Conservation (phyloP, 92 coral and sea anemone genomes). For the Phenganax subtilis region DNA sequence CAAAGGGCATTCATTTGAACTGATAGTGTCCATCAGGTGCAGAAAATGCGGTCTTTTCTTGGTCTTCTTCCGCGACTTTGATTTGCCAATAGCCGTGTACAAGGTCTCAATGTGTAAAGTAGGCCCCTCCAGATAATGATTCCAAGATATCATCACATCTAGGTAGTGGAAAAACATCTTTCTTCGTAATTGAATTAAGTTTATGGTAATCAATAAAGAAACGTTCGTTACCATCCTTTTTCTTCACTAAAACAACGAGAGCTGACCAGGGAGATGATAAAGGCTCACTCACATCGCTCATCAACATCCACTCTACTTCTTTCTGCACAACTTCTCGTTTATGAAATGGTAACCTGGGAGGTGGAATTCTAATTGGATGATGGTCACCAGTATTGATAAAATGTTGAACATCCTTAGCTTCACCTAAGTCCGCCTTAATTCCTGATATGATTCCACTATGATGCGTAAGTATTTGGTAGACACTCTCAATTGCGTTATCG, state of each 20-base stretch:
- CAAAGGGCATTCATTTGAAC: no score
- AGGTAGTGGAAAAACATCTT: constrained; percentile 36
- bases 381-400: constrained; percentile 39
- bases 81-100: constrained; percentile 47
- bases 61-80: constrained; percentile 43
- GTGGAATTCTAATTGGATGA: constrained; percentile 39
- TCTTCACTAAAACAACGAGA: constrained; percentile 42
- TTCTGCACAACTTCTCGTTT: constrained; percentile 47
- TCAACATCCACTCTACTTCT: constrained; percentile 46
- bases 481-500: constrained; percentile 13
- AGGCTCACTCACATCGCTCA: constrained; percentile 44
- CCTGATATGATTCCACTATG: constrained; percentile 33
- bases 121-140: constrained; percentile 43
- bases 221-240: constrained; percentile 33
- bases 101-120: constrained; percentile 47
- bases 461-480: constrained; percentile 7
- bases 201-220: constrained; percentile 47
- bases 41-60: constrained; percentile 50
- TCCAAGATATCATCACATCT: constrained; percentile 48
- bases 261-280: constrained; percentile 52
- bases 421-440: constrained; percentile 38
- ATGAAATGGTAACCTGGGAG: constrained; percentile 40
- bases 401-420: constrained; percentile 40
- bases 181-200: constrained; percentile 34
- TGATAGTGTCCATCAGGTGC: constrained; percentile 51